Evolutionary conservation across 1,140 invertebrate genomes (phyloP).

Genomic region (Zaprionus lachaisei): DNA sequence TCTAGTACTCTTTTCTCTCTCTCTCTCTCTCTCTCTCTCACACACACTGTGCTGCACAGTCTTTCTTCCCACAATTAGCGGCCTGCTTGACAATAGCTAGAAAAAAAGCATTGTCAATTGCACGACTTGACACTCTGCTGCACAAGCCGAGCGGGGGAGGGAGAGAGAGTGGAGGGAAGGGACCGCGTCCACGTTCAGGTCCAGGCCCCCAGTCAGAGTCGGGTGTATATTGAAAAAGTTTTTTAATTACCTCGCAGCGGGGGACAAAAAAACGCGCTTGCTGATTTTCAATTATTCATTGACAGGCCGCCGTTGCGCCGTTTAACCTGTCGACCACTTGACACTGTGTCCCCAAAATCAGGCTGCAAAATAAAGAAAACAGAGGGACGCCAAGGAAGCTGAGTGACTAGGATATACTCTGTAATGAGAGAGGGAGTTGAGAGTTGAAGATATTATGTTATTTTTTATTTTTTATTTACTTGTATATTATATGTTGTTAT

Average conservation of each 20-base stretch:
- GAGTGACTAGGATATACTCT: neutral
- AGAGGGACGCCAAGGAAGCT: neutral
- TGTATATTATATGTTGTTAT: no score
- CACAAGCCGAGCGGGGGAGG: neutral
- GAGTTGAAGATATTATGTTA: neutral
- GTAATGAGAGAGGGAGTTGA: neutral
- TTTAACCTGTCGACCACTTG: slow-evolving; percentile 74
- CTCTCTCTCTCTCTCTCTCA: slow-evolving; percentile 7
- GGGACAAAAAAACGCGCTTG: slow-evolving; percentile 37
- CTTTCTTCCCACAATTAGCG: slow-evolving; percentile 63
- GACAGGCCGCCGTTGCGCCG: slow-evolving; percentile 56
- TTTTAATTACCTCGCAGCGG: slow-evolving; percentile 71
- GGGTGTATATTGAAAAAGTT: slow-evolving; percentile 65
- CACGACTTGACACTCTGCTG: slow-evolving; percentile 37
- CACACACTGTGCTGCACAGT: neutral
- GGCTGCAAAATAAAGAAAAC: slow-evolving; percentile 7
- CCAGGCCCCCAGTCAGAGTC: neutral
- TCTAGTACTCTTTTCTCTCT: slow-evolving; percentile 6
- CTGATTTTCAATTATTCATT: slow-evolving; percentile 78
- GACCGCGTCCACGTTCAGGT: neutral
- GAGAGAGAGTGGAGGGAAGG: neutral
- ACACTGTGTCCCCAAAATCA: slow-evolving; percentile 34
- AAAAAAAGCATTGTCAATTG: slow-evolving; percentile 60
- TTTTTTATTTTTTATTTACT: neutral
- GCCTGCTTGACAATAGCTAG: slow-evolving; percentile 49